phyloP scores from a whole-genome alignment of 2,888 invertebrate genomes.

The Hirtodrosophila histrioides region DNA sequence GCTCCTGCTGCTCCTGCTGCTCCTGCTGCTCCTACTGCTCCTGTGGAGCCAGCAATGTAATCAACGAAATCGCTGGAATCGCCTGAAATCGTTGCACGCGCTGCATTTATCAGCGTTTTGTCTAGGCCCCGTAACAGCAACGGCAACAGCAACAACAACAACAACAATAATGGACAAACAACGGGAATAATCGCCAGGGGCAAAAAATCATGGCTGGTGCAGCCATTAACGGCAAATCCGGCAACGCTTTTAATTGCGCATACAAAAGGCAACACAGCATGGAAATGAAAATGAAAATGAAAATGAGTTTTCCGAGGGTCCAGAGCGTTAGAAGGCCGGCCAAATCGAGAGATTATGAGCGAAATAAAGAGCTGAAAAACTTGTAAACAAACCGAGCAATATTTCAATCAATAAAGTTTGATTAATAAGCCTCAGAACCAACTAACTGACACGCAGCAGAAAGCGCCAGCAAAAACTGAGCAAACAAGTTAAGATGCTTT shows the following conservation, averaged over 20 bases:
- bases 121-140: slow-evolving; percentile 22
- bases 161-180: slow-evolving; percentile 54
- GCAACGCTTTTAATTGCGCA: slow-evolving; percentile 79
- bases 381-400: slow-evolving; percentile 31
- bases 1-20: neutral
- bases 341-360: neutral
- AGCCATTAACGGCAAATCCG: slow-evolving; percentile 76
- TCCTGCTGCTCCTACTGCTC: slow-evolving; percentile 12
- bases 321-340: too few species aligned
- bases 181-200: slow-evolving; percentile 42
- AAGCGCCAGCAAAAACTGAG: neutral
- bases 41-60: slow-evolving; percentile 61
- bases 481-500: too few species aligned
- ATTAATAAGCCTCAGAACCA: slow-evolving; percentile 49
- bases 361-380: slow-evolving; percentile 3
- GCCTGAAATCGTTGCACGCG: slow-evolving; percentile 57
- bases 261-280: slow-evolving; percentile 61
- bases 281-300: too few species aligned
- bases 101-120: slow-evolving; percentile 59
- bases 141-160: slow-evolving; percentile 23
- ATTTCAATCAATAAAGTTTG: slow-evolving; percentile 45
- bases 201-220: slow-evolving; percentile 57
- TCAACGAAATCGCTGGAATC: slow-evolving; percentile 76
- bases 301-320: slow-evolving; percentile 54
- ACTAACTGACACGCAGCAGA: slow-evolving; percentile 12